phyloP scores from a whole-genome alignment of 2,797 vertebrate genomes.

The Australoheros facetus region DNA sequence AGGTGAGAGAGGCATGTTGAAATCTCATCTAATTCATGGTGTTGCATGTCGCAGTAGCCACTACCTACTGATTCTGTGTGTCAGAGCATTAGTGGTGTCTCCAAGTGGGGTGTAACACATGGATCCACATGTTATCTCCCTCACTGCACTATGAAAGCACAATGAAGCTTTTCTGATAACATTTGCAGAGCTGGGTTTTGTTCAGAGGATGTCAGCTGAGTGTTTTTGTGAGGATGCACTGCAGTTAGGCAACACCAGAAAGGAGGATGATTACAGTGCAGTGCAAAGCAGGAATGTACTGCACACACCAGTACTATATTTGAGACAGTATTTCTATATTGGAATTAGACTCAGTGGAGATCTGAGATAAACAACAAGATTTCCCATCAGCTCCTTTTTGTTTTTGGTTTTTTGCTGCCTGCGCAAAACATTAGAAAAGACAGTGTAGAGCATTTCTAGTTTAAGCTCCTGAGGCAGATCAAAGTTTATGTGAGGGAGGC shows the following conservation, averaged over 20 bases:
- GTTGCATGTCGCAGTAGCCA: slow-evolving; percentile 40
- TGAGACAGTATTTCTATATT: not conserved
- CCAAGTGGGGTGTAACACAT: slow-evolving; percentile 4
- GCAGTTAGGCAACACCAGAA: slow-evolving; percentile 31
- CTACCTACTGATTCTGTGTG: not conserved
- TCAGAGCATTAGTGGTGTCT: not conserved
- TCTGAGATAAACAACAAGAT: not conserved
- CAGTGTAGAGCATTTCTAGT: slow-evolving; percentile 10
- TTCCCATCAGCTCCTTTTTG: not conserved
- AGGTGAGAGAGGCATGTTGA: slow-evolving; percentile 73
- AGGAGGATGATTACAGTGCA: slow-evolving; percentile 23
- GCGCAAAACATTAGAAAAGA: slow-evolving; percentile 15
- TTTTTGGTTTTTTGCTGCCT: not conserved
- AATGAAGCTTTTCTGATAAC: not conserved
- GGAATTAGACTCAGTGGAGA: slow-evolving; percentile 13
- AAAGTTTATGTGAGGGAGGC: slow-evolving; percentile 68
- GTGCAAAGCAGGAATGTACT: slow-evolving; percentile 4
- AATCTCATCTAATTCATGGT: slow-evolving; percentile 16
- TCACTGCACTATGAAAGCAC: slow-evolving; percentile 8
- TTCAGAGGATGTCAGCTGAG: not conserved
- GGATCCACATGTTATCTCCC: not conserved
- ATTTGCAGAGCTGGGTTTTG: slow-evolving; percentile 17
- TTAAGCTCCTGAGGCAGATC: slow-evolving; percentile 54
- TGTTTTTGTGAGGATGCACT: slow-evolving; percentile 26
- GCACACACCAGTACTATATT: slow-evolving; percentile 15